phyloP scores from a whole-genome alignment of 2,888 invertebrate species.

The Polyommatus iphigenia region DNA sequence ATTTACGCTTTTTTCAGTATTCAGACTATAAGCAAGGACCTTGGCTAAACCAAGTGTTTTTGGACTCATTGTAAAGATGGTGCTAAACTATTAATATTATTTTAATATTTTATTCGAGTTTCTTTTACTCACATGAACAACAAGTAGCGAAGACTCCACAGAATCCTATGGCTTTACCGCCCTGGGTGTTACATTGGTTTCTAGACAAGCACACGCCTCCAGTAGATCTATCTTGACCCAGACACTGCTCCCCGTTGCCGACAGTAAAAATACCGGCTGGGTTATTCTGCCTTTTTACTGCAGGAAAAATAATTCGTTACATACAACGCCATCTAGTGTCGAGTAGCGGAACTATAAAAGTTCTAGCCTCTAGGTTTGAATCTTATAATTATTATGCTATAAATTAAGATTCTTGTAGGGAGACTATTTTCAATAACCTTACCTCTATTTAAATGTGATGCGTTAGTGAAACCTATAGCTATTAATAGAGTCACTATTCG shows the following conservation, averaged over 20 bases:
- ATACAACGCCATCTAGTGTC: constrained; percentile 33
- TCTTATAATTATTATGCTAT: background rate
- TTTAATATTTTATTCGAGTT: background rate
- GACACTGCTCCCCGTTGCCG: constrained; percentile 69
- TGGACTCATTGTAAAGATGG: background rate
- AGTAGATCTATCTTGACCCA: constrained; percentile 61
- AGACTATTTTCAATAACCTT: constrained; percentile 42
- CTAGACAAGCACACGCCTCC: constrained; percentile 74
- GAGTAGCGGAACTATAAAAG: constrained; percentile 31
- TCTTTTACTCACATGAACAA: constrained; percentile 65
- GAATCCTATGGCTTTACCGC: constrained; percentile 75
- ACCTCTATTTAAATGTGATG: constrained; percentile 55
- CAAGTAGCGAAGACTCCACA: constrained; percentile 76
- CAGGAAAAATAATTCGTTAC: constrained; percentile 16
- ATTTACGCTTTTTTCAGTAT: too few species aligned
- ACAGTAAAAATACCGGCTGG: constrained; percentile 64
- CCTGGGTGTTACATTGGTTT: constrained; percentile 77
- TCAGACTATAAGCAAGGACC: too few species aligned
- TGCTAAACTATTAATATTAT: background rate
- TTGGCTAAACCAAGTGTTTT: background rate
- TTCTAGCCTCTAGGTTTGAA: background rate
- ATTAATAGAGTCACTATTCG: constrained; percentile 54
- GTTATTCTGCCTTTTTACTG: constrained; percentile 57
- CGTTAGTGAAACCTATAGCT: constrained; percentile 49
- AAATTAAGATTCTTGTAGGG: background rate